Percentiles rank a stretch among this genome's conserved stretches.
These are phyloP conservation scores for Indri indri DNA, from an alignment of 2,113 vertebrate genomes.

Conservation along the genomic window DNA sequence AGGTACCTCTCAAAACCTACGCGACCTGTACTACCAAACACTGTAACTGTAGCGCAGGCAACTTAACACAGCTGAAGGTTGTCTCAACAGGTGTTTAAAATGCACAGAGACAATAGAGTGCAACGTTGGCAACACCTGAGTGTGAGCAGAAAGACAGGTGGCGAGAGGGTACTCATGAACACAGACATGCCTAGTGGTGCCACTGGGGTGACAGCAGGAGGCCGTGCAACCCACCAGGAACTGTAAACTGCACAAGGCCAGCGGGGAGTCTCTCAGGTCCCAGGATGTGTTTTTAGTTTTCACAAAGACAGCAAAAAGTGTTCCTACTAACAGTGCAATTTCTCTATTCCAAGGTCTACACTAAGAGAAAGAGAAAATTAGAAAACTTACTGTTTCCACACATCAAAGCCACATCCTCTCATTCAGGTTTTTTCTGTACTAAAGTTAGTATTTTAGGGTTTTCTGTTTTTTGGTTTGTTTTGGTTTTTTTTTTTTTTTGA, in stretches of 20 bases:
- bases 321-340: background rate
- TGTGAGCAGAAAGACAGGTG: background rate
- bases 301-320: background rate
- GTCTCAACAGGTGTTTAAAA: background rate
- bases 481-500: too few species aligned
- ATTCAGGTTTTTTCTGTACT: background rate
- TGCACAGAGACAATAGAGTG: background rate
- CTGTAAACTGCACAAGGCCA: background rate
- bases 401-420: background rate
- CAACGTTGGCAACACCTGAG: background rate
- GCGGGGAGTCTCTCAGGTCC: too few species aligned
- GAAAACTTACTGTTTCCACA: background rate
- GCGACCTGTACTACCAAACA: background rate
- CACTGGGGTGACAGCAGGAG: background rate
- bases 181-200: background rate
- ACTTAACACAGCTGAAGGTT: background rate
- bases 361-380: background rate
- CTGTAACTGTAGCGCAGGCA: background rate
- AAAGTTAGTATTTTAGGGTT: background rate
- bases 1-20: background rate
- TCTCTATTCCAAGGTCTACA: background rate
- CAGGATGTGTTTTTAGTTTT: background rate
- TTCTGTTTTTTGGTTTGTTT: too few species aligned
- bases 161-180: background rate
- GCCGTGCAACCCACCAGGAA: background rate